These are phyloP conservation scores for Germaria angustata DNA, from an alignment of 2,888 invertebrate genomes.

Conservation along the genomic window DNA sequence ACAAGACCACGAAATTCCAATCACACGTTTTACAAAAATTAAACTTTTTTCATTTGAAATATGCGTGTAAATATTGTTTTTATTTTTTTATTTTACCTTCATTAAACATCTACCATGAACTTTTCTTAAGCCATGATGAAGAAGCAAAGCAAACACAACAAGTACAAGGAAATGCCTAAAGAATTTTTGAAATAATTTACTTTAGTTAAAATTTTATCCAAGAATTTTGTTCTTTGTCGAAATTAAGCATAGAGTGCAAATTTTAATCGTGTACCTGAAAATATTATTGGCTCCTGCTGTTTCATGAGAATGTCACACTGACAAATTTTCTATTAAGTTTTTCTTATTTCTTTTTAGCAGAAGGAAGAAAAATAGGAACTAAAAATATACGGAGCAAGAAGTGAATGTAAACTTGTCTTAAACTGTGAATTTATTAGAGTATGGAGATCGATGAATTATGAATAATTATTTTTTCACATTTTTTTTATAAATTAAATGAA, in stretches of 20 bases:
- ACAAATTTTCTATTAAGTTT: conserved; percentile 2
- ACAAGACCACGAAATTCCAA: neutral
- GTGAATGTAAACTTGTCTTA: too few species aligned
- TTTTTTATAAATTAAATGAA: too few species aligned
- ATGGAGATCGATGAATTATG: too few species aligned
- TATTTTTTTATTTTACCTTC: neutral
- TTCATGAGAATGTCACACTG: conserved; percentile 39
- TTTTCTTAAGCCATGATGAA: neutral
- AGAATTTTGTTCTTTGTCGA: neutral
- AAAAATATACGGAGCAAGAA: too few species aligned
- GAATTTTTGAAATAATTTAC: conserved; percentile 46
- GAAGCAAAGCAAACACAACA: neutral
- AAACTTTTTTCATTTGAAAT: neutral
- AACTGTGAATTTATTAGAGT: too few species aligned
- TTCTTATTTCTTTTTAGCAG: too few species aligned
- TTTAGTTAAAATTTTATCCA: conserved; percentile 49
- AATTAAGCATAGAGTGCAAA: conserved; percentile 25
- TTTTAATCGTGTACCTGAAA: conserved; percentile 25
- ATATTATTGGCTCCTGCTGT: conserved; percentile 8
- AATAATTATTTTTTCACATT: too few species aligned
- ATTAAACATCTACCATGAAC: conserved; percentile 27
- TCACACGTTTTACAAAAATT: neutral
- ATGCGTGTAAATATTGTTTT: neutral
- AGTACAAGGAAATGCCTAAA: neutral
- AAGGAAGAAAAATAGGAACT: too few species aligned